Evolutionary conservation across 2,113 vertebrate species (phyloP).

Genomic region (Pterocles burchelli): DNA sequence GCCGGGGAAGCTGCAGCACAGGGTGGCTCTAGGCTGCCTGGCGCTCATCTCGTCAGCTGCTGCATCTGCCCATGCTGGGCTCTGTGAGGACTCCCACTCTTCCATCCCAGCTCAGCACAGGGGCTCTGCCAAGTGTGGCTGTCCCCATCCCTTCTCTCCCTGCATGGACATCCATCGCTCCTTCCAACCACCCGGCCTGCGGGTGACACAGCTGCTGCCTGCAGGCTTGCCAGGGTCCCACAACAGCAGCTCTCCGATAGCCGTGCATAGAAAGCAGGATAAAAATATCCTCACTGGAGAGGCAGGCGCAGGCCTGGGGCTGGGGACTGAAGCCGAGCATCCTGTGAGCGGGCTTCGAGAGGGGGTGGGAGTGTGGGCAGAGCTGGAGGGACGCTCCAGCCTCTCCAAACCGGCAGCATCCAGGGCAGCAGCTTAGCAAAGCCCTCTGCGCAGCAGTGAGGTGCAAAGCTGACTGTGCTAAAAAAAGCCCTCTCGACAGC

Average conservation of each 20-base stretch:
- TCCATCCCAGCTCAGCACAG: accelerated
- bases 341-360: background rate
- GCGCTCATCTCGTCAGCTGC: background rate
- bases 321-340: accelerated
- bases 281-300: constrained; percentile 11
- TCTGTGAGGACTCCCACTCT: accelerated
- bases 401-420: constrained; percentile 12
- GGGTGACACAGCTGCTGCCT: background rate
- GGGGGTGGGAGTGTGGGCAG: background rate
- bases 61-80: background rate
- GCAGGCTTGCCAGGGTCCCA: background rate
- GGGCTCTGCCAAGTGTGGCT: accelerated
- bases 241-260: background rate
- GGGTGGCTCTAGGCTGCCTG: background rate
- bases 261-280: background rate
- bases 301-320: background rate
- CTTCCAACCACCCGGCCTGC: background rate
- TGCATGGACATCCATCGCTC: background rate
- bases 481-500: constrained; percentile 57
- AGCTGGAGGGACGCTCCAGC: background rate
- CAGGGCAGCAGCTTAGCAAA: constrained; percentile 20
- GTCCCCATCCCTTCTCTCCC: background rate
- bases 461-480: constrained; percentile 43
- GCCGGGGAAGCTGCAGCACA: background rate
- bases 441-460: accelerated